Percentiles rank a stretch among this genome's conserved stretches.
phyloP scores from a whole-genome alignment of 2,113 vertebrate species.

The Picathartes gymnocephalus region DNA sequence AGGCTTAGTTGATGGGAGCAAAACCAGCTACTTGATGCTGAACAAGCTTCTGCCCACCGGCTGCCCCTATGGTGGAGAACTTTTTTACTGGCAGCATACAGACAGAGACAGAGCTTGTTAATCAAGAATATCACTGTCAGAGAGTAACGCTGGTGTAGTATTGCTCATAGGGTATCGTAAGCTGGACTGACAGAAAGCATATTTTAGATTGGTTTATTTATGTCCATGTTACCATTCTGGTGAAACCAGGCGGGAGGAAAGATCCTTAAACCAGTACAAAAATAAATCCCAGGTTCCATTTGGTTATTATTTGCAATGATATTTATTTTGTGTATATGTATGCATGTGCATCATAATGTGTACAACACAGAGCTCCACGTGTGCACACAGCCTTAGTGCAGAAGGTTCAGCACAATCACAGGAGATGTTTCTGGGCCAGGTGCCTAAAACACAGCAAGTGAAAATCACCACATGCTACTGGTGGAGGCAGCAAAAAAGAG shows the following conservation, averaged over 20 bases:
- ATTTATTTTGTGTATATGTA: fast-evolving
- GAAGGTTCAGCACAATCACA: fast-evolving
- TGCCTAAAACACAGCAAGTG: background rate
- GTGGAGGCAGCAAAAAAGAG: background rate
- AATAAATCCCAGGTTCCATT: background rate
- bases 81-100: fast-evolving
- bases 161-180: fast-evolving
- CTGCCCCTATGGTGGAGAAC: fast-evolving
- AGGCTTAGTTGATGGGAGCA: fast-evolving
- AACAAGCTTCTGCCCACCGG: fast-evolving
- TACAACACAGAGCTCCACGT: fast-evolving
- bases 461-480: background rate
- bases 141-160: fast-evolving
- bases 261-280: background rate
- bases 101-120: background rate
- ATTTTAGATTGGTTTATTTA: background rate
- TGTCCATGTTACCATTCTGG: fast-evolving
- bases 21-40: background rate
- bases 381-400: background rate
- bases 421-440: background rate
- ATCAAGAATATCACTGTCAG: fast-evolving
- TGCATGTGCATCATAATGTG: fast-evolving
- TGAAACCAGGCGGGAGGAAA: background rate
- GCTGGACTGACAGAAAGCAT: background rate
- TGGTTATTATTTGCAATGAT: background rate